A percentile compares a stretch with the other conserved stretches of the same genome.
Evolutionary conservation across 1,140 invertebrate genomes (phyloP).

Genomic region (Zaprionus davidi): DNA sequence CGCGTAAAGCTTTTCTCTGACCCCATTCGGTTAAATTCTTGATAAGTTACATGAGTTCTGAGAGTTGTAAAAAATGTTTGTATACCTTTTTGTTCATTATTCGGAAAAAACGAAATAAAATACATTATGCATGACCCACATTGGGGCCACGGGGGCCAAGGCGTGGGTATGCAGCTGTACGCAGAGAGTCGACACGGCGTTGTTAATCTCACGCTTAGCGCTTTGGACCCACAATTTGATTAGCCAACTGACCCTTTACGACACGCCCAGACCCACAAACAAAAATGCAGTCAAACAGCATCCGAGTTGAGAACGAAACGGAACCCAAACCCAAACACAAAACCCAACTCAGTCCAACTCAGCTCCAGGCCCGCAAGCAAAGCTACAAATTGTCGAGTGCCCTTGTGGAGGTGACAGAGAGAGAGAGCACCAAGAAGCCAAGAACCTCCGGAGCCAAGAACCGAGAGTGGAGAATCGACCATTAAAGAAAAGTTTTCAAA

Average conservation of each 20-base stretch:
- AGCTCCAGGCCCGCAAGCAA: conserved; percentile 39
- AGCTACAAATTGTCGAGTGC: conserved; percentile 48
- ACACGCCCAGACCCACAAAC: conserved; percentile 28
- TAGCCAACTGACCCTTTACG: conserved; percentile 49
- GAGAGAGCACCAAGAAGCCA: too few relatives aligned
- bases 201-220: conserved; percentile 35
- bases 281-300: conserved; percentile 72
- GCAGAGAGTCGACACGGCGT: neutral
- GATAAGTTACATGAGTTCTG: conserved; percentile 14
- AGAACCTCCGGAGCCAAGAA: too few relatives aligned
- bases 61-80: conserved; percentile 1
- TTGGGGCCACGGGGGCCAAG: conserved; percentile 13
- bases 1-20: conserved; percentile 10
- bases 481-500: conserved; percentile 52
- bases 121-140: conserved; percentile 59
- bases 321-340: neutral
- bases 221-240: conserved; percentile 57
- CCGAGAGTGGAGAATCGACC: conserved; percentile 1
- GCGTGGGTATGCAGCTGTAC: conserved; percentile 19
- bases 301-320: conserved; percentile 47
- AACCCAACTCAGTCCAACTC: conserved; percentile 4
- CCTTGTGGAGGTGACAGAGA: conserved; percentile 42
- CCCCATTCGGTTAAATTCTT: neutral
- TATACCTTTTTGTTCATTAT: conserved; percentile 7
- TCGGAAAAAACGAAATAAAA: conserved; percentile 33